Conservation (phyloP, 2,113 vertebrate genomes). For the Peromyscus californicus region DNA sequence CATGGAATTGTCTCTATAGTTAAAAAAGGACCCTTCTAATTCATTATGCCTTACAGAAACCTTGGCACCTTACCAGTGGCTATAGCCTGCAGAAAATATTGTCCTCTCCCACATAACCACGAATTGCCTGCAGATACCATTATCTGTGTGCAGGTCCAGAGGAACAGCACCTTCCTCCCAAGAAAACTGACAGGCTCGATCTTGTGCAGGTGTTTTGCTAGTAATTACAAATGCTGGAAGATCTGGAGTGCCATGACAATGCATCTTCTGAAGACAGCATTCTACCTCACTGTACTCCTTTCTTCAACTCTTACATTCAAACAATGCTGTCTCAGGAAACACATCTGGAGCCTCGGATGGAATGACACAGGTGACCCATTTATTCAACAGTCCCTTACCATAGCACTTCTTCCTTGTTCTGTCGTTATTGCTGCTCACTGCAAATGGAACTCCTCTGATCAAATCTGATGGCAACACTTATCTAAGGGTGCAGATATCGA, state of each 20-base stretch:
- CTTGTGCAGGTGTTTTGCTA: not conserved
- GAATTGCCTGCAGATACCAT: not conserved
- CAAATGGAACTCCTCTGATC: too few species aligned
- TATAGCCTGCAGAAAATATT: not conserved
- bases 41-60: not conserved
- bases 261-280: not conserved
- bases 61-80: not conserved
- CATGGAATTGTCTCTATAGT: not conserved
- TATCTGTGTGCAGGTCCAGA: not conserved
- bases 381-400: not conserved
- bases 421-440: not conserved
- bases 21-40: not conserved
- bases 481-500: not conserved
- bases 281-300: not conserved
- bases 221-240: not conserved
- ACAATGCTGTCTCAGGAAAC: not conserved
- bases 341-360: not conserved
- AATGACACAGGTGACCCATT: not conserved
- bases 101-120: not conserved
- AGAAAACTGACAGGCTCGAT: not conserved
- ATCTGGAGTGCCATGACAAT: not conserved
- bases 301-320: not conserved
- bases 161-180: too few species aligned
- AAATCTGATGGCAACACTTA: not conserved
- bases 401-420: not conserved